Percentiles rank a stretch among this genome's conserved stretches.
Conservation (phyloP, 2,113 vertebrate species). For the Microcebus jonahi region DNA sequence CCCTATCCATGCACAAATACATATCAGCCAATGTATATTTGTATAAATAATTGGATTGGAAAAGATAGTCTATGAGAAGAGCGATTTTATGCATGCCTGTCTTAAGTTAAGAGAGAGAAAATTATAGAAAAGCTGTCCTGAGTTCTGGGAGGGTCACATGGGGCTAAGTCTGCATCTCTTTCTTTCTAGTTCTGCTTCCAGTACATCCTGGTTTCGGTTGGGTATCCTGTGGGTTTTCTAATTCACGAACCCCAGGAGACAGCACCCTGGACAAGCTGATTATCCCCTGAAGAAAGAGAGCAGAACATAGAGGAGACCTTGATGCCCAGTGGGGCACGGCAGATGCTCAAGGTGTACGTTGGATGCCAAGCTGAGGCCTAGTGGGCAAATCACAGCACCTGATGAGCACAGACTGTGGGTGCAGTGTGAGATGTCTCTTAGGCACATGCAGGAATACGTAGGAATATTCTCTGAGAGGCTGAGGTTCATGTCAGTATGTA, state of each 20-base stretch:
- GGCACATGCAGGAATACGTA: neutral
- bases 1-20: neutral
- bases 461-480: neutral
- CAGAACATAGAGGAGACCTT: neutral
- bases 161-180: neutral
- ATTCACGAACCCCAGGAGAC: neutral
- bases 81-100: neutral
- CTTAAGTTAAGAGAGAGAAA: neutral
- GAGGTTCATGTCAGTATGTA: neutral
- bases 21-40: neutral
- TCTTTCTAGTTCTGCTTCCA: constrained; percentile 20
- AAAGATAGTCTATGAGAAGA: neutral
- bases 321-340: neutral
- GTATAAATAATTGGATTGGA: neutral
- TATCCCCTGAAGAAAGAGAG: neutral
- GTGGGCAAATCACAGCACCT: neutral
- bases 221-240: neutral
- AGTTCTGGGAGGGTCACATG: neutral
- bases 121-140: neutral
- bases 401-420: neutral
- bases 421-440: neutral
- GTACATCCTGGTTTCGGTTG: neutral
- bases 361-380: neutral
- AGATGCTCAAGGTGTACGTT: neutral
- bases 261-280: neutral